Evolutionary conservation across 2,113 vertebrate genomes (phyloP).

Genomic region (Chaetodon auriga): DNA sequence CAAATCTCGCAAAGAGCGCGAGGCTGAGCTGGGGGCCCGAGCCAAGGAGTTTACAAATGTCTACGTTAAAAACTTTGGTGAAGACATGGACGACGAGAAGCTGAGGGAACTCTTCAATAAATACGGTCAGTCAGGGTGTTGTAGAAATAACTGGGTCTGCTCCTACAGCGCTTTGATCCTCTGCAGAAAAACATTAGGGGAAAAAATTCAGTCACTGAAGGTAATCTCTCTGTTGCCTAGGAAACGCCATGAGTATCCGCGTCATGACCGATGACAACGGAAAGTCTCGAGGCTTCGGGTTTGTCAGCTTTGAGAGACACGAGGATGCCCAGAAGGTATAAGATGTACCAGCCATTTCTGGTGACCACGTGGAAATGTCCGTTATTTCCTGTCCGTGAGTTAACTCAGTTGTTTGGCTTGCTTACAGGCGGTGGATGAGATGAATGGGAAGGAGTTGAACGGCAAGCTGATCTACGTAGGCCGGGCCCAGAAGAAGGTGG

Average conservation of each 20-base stretch:
- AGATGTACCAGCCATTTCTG: neutral
- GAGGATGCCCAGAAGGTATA: conserved; percentile 96
- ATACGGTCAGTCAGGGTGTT: conserved; percentile 83
- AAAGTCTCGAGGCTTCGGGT: conserved; percentile 97
- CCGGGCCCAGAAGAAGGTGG: conserved; percentile 97
- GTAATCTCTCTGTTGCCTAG: conserved; percentile 73
- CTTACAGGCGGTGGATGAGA: conserved; percentile 94
- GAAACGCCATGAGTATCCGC: conserved; percentile 94
- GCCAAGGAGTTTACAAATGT: conserved; percentile 99
- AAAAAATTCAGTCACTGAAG: neutral
- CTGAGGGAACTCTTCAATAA: conserved; percentile 96
- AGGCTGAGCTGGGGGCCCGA: conserved; percentile 95
- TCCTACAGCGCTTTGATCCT: neutral
- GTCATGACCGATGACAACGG: conserved; percentile 96
- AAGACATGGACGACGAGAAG: conserved; percentile 97
- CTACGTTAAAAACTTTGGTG: conserved; percentile 97
- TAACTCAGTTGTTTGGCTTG: neutral
- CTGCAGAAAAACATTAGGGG: neutral
- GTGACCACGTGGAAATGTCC: neutral
- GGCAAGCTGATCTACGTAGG: conserved; percentile 97
- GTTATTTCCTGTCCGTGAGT: neutral
- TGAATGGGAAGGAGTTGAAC: conserved; percentile 97
- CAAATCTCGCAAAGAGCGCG: conserved; percentile 97
- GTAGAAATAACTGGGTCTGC: neutral
- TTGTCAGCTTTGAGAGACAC: conserved; percentile 97